These are phyloP conservation scores for Melanotus villosus DNA, from an alignment of 2,888 invertebrate genomes.

Conservation along the genomic window DNA sequence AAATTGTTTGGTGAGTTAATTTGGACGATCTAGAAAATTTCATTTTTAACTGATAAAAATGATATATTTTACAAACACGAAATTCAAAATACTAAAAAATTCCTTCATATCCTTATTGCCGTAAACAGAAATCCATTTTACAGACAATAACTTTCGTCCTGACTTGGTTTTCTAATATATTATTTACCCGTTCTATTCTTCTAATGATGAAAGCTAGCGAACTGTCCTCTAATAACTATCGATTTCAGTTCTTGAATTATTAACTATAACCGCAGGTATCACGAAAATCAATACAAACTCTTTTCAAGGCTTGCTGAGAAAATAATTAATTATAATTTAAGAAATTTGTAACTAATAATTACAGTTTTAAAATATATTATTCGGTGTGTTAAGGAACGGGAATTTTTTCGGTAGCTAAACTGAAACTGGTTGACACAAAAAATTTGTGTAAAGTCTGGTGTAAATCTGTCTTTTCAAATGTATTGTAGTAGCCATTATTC, in stretches of 20 bases:
- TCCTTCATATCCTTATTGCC: no score
- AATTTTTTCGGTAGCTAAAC: no score
- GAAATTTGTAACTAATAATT: neutral
- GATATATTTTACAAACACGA: no score
- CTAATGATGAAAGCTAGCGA: slow-evolving; percentile 7
- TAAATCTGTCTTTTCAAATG: slow-evolving; percentile 11
- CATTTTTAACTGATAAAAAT: no score
- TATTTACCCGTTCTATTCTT: slow-evolving; percentile 12
- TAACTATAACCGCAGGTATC: slow-evolving; percentile 12
- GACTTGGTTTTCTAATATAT: neutral
- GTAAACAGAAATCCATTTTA: no score
- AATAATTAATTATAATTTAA: neutral
- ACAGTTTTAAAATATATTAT: no score
- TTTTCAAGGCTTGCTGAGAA: neutral
- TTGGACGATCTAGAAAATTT: no score
- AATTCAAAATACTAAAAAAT: no score
- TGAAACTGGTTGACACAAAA: no score
- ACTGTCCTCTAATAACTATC: slow-evolving; percentile 15
- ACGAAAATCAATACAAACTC: slow-evolving; percentile 4
- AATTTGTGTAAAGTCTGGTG: neutral
- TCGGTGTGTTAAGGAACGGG: no score
- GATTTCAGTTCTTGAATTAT: slow-evolving; percentile 15
- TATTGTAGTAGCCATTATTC: neutral
- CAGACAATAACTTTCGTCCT: no score
- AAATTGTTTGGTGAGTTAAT: no score